Percentiles rank a stretch among this genome's conserved stretches.
These are phyloP conservation scores for Halichoerus grypus DNA, from an alignment of 2,113 vertebrate genomes.

Conservation along the genomic window DNA sequence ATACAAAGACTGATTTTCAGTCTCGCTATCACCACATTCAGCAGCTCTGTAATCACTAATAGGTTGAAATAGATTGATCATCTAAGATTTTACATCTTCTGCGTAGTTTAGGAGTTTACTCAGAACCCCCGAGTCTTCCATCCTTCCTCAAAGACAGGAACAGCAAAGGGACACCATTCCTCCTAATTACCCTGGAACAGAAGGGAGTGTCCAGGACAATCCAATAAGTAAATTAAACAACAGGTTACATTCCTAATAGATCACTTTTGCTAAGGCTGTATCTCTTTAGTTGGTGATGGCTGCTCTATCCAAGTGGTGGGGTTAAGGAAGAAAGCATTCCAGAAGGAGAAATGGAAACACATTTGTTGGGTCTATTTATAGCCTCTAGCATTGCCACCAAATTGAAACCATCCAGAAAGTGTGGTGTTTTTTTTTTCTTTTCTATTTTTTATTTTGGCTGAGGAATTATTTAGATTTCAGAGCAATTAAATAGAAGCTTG, in stretches of 20 bases:
- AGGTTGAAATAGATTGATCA: not conserved
- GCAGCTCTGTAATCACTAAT: not conserved
- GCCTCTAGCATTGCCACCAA: not conserved
- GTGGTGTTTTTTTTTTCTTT: not conserved
- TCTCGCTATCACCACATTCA: not conserved
- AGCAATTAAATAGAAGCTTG: slow-evolving; percentile 47
- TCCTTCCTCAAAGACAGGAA: not conserved
- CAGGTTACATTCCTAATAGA: not conserved
- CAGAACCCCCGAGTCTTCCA: not conserved
- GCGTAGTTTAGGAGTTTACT: not conserved
- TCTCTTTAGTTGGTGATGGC: not conserved
- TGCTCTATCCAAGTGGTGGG: not conserved
- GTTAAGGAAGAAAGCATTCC: slow-evolving; percentile 54
- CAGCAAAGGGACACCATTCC: not conserved
- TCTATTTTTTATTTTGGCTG: not conserved
- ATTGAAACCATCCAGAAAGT: slow-evolving; percentile 57
- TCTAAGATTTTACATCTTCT: slow-evolving; percentile 33
- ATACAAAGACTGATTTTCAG: not conserved
- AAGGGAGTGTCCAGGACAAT: not conserved
- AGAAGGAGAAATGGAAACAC: slow-evolving; percentile 38
- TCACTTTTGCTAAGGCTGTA: not conserved
- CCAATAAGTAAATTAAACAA: not conserved
- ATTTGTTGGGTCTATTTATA: slow-evolving; percentile 31
- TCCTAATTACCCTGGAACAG: not conserved
- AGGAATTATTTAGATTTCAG: slow-evolving; percentile 61